Evolutionary conservation across 2,888 invertebrate genomes (phyloP).

Genomic region (Temnothorax ravouxi): DNA sequence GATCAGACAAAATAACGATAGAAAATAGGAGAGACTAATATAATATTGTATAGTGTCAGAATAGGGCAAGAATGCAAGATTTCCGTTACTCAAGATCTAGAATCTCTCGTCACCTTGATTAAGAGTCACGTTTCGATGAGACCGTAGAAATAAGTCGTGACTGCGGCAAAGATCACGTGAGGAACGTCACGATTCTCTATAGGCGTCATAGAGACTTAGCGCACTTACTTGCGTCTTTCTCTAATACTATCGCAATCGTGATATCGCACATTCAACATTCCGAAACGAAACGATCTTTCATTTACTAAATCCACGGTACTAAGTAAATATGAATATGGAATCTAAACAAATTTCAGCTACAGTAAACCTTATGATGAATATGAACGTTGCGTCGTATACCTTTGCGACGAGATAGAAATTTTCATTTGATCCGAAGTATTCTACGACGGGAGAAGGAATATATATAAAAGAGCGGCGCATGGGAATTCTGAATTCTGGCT

Average conservation of each 20-base stretch:
- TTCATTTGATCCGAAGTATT: neutral
- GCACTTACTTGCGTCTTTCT: slow-evolving; percentile 49
- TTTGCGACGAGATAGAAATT: neutral
- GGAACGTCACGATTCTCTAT: slow-evolving; percentile 73
- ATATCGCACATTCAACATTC: slow-evolving; percentile 52
- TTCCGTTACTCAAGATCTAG: slow-evolving; percentile 47
- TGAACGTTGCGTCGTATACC: neutral
- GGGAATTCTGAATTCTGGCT: slow-evolving; percentile 40
- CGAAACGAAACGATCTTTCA: neutral
- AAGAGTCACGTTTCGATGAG: slow-evolving; percentile 76
- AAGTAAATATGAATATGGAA: neutral
- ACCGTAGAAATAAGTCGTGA: slow-evolving; percentile 72
- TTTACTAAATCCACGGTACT: neutral
- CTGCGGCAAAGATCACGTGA: slow-evolving; percentile 72
- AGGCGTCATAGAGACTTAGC: slow-evolving; percentile 68
- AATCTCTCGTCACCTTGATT: slow-evolving; percentile 69
- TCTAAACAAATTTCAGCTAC: neutral
- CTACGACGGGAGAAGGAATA: neutral
- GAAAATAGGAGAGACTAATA: neutral
- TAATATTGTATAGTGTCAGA: neutral
- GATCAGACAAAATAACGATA: neutral
- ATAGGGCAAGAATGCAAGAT: slow-evolving; percentile 36
- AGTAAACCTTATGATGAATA: neutral
- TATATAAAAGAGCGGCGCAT: neutral
- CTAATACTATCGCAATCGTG: slow-evolving; percentile 61